phyloP scores from a whole-genome alignment of 2,888 invertebrate genomes.

The Tipula helvola region DNA sequence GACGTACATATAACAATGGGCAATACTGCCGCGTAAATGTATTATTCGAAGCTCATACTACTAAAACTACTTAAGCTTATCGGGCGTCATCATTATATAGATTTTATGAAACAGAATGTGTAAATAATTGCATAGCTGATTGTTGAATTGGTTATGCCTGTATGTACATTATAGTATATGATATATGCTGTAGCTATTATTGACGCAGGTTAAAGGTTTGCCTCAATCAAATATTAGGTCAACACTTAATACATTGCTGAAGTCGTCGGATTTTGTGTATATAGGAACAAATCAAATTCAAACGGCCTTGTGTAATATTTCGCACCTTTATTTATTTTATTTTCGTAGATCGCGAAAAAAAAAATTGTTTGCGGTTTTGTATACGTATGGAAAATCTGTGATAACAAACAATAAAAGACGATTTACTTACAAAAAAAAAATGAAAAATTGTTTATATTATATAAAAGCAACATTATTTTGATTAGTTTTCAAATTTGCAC shows the following conservation, averaged over 20 bases:
- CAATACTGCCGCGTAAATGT: neutral
- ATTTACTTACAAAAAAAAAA: neutral
- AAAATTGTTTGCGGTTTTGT: neutral
- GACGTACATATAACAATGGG: neutral
- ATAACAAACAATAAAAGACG: neutral
- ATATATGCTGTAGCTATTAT: no score
- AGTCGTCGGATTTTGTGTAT: neutral
- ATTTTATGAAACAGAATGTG: no score
- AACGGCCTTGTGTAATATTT: neutral
- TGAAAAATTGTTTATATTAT: neutral
- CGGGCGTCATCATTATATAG: neutral
- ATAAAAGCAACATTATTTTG: neutral
- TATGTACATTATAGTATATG: neutral
- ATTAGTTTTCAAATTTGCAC: neutral
- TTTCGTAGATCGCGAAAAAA: neutral
- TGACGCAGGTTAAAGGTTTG: neutral
- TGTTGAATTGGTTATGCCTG: neutral
- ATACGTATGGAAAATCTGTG: neutral
- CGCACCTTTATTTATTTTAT: neutral
- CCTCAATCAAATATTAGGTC: neutral
- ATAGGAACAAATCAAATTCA: neutral
- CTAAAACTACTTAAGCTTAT: neutral
- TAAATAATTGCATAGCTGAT: no score
- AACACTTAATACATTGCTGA: neutral
- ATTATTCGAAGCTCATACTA: no score